These are phyloP conservation scores for Furnarius figulus DNA, from an alignment of 2,113 vertebrate species.

Conservation along the genomic window DNA sequence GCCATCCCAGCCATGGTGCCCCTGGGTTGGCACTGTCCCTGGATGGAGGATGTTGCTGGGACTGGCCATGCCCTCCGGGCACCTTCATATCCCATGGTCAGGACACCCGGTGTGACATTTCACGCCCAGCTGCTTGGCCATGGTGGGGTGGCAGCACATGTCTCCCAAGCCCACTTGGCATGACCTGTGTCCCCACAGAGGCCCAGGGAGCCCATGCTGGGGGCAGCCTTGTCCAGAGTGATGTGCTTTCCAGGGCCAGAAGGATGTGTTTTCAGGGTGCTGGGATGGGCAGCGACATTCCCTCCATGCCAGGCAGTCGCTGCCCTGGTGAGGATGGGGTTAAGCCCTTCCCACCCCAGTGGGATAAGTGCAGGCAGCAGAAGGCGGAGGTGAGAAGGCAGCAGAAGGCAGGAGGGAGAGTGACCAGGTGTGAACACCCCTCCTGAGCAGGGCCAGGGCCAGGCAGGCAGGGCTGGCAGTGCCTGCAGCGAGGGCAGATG, in stretches of 20 bases:
- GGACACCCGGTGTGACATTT: accelerated
- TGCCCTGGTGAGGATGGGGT: background rate
- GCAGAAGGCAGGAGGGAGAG: slow-evolving; percentile 8
- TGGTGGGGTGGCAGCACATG: background rate
- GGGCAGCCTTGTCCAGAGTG: background rate
- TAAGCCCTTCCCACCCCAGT: background rate
- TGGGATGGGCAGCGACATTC: accelerated
- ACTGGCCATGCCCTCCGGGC: background rate
- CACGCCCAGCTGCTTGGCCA: accelerated
- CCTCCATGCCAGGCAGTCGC: background rate
- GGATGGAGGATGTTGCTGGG: background rate
- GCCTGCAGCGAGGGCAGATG: slow-evolving; percentile 46
- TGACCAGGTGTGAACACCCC: slow-evolving; percentile 18
- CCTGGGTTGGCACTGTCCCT: background rate
- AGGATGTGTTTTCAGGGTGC: accelerated
- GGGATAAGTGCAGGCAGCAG: slow-evolving; percentile 9
- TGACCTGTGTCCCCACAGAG: accelerated
- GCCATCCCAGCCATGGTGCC: accelerated
- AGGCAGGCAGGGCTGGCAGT: background rate
- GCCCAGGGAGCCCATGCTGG: background rate
- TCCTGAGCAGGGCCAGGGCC: background rate
- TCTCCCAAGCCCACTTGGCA: accelerated
- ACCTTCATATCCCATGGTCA: accelerated
- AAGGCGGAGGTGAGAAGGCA: slow-evolving; percentile 41
- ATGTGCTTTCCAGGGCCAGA: background rate